These are phyloP conservation scores for Procavia capensis DNA, from an alignment of 2,113 vertebrate species.

Conservation along the genomic window DNA sequence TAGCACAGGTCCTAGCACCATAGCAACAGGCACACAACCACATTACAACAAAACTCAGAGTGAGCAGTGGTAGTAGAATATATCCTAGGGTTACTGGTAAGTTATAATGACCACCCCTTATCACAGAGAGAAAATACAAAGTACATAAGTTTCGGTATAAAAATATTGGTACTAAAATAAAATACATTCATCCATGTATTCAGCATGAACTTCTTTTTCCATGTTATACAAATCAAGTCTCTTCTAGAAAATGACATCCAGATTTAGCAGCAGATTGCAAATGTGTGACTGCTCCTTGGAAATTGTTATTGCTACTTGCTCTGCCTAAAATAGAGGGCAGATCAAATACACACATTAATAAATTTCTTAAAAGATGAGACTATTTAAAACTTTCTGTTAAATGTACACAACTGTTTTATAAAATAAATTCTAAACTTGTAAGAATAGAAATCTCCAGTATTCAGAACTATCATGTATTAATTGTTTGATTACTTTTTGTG, in stretches of 20 bases:
- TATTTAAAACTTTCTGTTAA: not conserved
- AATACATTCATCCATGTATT: not conserved
- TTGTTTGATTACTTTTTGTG: not conserved
- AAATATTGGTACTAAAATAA: constrained; percentile 41
- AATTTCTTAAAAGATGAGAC: not conserved
- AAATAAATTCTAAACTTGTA: constrained; percentile 19
- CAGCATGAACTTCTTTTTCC: not conserved
- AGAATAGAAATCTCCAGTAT: not conserved
- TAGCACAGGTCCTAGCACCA: not conserved
- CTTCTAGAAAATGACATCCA: not conserved
- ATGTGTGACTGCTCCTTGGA: not conserved
- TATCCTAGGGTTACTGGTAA: not conserved
- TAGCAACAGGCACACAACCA: not conserved
- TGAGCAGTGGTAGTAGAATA: not conserved
- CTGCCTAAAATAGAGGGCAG: not conserved
- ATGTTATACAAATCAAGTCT: not conserved
- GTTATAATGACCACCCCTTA: not conserved
- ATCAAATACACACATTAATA: constrained; percentile 37
- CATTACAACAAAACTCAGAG: not conserved
- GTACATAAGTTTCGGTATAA: not conserved
- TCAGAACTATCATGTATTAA: not conserved
- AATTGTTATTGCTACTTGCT: too few relatives aligned
- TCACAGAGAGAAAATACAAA: not conserved
- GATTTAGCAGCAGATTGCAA: not conserved
- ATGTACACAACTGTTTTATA: not conserved